phyloP scores from a whole-genome alignment of 1,140 invertebrate genomes.

The Heliothis virescens region DNA sequence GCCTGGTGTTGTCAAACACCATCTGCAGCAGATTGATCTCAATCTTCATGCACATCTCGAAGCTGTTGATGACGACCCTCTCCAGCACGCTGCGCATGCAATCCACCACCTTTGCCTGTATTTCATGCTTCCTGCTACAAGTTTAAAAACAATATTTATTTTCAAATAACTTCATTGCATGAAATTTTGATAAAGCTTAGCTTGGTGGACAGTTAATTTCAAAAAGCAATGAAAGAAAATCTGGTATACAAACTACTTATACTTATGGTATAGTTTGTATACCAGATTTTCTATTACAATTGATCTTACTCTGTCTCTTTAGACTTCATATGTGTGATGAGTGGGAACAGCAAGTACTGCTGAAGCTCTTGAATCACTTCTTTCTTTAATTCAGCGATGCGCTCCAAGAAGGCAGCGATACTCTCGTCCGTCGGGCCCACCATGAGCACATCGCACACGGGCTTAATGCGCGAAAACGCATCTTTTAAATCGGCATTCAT shows the following conservation, averaged over 20 bases:
- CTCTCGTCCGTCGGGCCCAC: conserved; percentile 76
- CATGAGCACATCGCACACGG: conserved; percentile 84
- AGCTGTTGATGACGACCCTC: conserved; percentile 77
- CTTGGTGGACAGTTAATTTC: no score
- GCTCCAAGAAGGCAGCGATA: conserved; percentile 63
- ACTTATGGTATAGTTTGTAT: no score
- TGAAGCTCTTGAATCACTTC: conserved; percentile 83
- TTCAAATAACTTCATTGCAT: no score
- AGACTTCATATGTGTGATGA: conserved; percentile 83
- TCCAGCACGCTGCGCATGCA: conserved; percentile 77
- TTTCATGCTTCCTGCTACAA: conserved; percentile 75
- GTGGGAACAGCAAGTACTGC: conserved; percentile 85
- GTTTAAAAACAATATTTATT: background rate
- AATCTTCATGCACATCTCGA: conserved; percentile 84
- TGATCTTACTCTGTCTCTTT: conserved; percentile 76
- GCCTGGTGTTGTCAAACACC: conserved; percentile 83
- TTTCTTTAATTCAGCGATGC: conserved; percentile 70
- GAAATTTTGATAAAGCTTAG: no score
- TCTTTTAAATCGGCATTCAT: conserved; percentile 75
- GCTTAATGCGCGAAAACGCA: conserved; percentile 84
- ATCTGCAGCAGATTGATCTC: conserved; percentile 81
- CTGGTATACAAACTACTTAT: no score
- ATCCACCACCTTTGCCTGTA: conserved; percentile 81
- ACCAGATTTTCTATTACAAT: no score
- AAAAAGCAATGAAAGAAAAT: no score